phyloP scores from a whole-genome alignment of 2,888 invertebrate genomes.

The Brassicogethes aeneus region DNA sequence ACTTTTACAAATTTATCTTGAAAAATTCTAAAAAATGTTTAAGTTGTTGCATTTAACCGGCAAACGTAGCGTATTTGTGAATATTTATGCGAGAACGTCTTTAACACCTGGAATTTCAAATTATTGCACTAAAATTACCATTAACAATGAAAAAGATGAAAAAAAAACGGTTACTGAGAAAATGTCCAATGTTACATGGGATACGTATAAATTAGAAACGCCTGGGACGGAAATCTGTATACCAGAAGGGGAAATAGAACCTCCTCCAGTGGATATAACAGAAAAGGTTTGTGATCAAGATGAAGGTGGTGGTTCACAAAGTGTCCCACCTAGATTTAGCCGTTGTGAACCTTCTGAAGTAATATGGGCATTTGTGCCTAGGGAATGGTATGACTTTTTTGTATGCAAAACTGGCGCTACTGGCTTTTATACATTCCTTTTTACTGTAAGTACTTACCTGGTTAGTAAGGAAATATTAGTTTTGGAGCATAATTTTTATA shows the following conservation, averaged over 20 bases:
- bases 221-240: too few species aligned
- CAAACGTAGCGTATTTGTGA: too few species aligned
- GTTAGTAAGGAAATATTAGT: slow-evolving; percentile 91
- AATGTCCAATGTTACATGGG: too few species aligned
- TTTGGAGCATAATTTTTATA: slow-evolving; percentile 86
- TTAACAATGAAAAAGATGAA: too few species aligned
- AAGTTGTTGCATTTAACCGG: too few species aligned
- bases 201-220: too few species aligned
- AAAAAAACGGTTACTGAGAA: too few species aligned
- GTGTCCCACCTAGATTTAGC: background rate
- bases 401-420: slow-evolving; percentile 86
- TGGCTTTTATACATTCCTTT: slow-evolving; percentile 85
- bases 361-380: slow-evolving; percentile 75
- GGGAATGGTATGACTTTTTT: slow-evolving; percentile 90
- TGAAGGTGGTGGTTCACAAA: background rate
- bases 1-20: too few species aligned
- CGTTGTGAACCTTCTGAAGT: background rate
- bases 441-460: slow-evolving; percentile 71
- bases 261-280: background rate
- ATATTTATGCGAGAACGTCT: too few species aligned
- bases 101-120: too few species aligned
- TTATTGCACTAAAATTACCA: too few species aligned
- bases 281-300: background rate
- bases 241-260: background rate
- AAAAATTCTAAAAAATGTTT: too few species aligned